Evolutionary conservation across 1,140 invertebrate genomes (phyloP).

Genomic region (Bombus sylvicola): DNA sequence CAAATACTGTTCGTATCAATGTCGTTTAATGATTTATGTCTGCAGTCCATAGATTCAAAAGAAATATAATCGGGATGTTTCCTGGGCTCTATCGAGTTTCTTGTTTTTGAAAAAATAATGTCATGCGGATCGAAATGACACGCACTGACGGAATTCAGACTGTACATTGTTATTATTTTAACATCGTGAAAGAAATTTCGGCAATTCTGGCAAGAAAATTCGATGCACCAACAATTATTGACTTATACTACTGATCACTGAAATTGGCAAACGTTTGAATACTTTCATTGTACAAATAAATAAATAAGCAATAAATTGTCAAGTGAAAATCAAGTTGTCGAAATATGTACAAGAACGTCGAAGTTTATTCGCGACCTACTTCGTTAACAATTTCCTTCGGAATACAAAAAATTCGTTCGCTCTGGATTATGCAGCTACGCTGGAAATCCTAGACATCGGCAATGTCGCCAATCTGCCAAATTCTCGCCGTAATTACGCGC

Average conservation of each 20-base stretch:
- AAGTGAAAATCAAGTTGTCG: too few species aligned
- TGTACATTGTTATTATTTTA: not conserved
- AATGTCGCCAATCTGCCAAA: not conserved
- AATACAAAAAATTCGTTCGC: not conserved
- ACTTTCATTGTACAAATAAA: not conserved
- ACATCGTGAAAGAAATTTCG: not conserved
- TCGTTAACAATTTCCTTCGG: not conserved
- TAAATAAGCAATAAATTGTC: not conserved
- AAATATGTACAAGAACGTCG: not conserved
- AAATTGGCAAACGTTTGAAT: too few species aligned
- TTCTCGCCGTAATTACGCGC: constrained; percentile 42
- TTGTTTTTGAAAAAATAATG: not conserved
- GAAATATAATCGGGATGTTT: not conserved
- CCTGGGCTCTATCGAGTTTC: not conserved
- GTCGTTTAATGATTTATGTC: not conserved
- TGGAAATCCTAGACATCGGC: not conserved
- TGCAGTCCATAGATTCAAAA: not conserved
- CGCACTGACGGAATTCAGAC: not conserved
- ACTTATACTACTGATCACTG: not conserved
- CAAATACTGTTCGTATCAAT: not conserved
- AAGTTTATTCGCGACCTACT: not conserved
- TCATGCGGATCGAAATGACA: too few species aligned
- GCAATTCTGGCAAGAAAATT: too few species aligned
- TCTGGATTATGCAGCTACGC: not conserved
- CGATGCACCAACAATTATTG: not conserved